Conservation (phyloP, 2,888 invertebrate species). For the Hemaris fuciformis region DNA sequence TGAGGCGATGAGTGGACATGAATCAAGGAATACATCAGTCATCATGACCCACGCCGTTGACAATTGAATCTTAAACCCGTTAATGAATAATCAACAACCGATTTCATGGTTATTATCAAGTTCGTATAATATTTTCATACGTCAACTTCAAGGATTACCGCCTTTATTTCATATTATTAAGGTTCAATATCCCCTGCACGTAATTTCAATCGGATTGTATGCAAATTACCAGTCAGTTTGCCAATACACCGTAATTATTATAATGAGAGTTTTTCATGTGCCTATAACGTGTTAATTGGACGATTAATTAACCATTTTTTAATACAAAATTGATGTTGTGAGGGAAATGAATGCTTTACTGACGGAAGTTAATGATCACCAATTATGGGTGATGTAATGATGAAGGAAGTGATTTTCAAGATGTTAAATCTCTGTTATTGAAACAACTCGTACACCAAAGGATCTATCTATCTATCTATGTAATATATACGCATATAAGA, state of each 20-base stretch:
- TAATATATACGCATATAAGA: no score
- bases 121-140: constrained; percentile 2
- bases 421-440: no score
- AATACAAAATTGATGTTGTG: not conserved
- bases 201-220: constrained; percentile 32
- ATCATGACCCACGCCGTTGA: not conserved
- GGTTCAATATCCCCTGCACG: constrained; percentile 8
- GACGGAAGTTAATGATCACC: not conserved
- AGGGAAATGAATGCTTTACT: not conserved
- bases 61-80: constrained; percentile 1
- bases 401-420: not conserved
- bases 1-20: no score
- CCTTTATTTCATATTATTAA: not conserved
- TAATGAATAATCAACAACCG: constrained; percentile 20
- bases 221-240: constrained; percentile 36
- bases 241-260: constrained; percentile 37
- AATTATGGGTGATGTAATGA: not conserved
- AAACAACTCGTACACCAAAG: no score
- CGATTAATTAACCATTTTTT: constrained; percentile 27
- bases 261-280: constrained; percentile 34
- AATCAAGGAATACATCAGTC: not conserved
- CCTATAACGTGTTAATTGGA: constrained; percentile 37
- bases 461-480: no score
- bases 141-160: not conserved
- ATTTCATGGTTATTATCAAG: constrained; percentile 25